phyloP scores from a whole-genome alignment of 2,888 invertebrate genomes.

The Cheilosia grossa region DNA sequence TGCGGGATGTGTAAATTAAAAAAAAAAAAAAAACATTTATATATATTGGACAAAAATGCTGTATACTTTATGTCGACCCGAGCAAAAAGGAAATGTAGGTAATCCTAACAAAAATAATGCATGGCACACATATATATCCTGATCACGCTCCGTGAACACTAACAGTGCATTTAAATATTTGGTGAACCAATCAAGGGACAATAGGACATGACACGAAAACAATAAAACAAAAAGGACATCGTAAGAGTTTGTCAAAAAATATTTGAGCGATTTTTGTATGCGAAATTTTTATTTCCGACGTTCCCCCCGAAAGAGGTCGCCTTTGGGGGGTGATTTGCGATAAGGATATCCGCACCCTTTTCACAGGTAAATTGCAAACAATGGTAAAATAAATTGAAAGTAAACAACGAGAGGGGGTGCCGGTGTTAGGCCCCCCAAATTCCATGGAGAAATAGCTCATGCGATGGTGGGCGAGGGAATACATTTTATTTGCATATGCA shows the following conservation, averaged over 20 bases:
- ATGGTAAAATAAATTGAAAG: conserved; percentile 58
- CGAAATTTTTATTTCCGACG: conserved; percentile 28
- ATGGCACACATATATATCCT: conserved; percentile 40
- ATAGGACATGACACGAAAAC: conserved; percentile 59
- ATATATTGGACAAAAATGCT: conserved; percentile 23
- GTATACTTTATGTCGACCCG: conserved; percentile 46
- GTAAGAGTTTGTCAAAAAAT: conserved; percentile 57
- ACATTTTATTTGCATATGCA: neutral
- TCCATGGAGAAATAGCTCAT: conserved; percentile 50
- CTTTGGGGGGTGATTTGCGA: conserved; percentile 19
- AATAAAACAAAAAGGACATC: conserved; percentile 38
- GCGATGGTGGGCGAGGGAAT: conserved; percentile 2
- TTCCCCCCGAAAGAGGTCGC: conserved; percentile 7
- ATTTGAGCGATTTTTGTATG: conserved; percentile 47
- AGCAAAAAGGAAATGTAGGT: conserved; percentile 26
- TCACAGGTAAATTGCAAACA: conserved; percentile 48
- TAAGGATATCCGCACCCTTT: conserved; percentile 47
- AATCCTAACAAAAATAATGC: conserved; percentile 17
- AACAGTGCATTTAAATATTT: conserved; percentile 69
- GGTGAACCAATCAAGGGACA: conserved; percentile 66
- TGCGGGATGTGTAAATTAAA: neutral
- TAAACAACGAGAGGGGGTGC: conserved; percentile 37
- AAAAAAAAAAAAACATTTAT: neutral
- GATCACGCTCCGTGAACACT: conserved; percentile 65
- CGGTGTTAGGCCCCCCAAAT: conserved; percentile 11